Evolutionary conservation across 2,888 invertebrate species (phyloP).

Genomic region (Caenorhabditis wallacei): DNA sequence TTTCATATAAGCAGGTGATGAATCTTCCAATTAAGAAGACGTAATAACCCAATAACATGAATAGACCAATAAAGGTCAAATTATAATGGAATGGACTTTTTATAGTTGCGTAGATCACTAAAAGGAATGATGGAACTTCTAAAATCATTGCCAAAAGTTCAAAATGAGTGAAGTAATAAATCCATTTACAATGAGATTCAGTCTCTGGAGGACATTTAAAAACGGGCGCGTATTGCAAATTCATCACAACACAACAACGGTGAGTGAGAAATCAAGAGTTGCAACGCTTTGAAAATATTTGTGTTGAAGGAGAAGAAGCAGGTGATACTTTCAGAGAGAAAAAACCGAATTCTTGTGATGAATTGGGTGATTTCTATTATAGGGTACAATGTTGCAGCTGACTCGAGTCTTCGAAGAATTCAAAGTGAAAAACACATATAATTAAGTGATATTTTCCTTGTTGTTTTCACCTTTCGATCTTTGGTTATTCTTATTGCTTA

Average conservation of each 20-base stretch:
- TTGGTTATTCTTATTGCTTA: neutral
- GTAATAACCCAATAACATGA: conserved; percentile 47
- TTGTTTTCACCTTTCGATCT: neutral
- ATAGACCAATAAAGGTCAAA: conserved; percentile 45
- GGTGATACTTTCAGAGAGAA: conserved; percentile 5
- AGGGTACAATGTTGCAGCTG: conserved; percentile 35
- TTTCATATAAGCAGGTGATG: conserved; percentile 48
- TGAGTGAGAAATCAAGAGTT: neutral
- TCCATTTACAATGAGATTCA: conserved; percentile 30
- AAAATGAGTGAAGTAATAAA: conserved; percentile 33
- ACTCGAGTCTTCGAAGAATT: conserved; percentile 10
- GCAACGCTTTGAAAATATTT: neutral
- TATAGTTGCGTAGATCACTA: conserved; percentile 40
- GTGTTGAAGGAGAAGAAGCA: neutral
- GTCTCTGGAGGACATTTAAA: conserved; percentile 47
- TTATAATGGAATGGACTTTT: conserved; percentile 59
- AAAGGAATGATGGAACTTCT: conserved; percentile 25
- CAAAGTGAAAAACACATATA: neutral
- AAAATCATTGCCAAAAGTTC: conserved; percentile 49
- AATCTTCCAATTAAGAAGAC: conserved; percentile 44
- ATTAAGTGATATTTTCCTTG: neutral
- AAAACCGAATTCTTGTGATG: conserved; percentile 20
- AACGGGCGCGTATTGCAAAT: conserved; percentile 41
- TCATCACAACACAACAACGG: conserved; percentile 13
- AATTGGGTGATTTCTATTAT: conserved; percentile 18